phyloP scores from a whole-genome alignment of 2,797 vertebrate genomes.

The Chloroceryle inda region DNA sequence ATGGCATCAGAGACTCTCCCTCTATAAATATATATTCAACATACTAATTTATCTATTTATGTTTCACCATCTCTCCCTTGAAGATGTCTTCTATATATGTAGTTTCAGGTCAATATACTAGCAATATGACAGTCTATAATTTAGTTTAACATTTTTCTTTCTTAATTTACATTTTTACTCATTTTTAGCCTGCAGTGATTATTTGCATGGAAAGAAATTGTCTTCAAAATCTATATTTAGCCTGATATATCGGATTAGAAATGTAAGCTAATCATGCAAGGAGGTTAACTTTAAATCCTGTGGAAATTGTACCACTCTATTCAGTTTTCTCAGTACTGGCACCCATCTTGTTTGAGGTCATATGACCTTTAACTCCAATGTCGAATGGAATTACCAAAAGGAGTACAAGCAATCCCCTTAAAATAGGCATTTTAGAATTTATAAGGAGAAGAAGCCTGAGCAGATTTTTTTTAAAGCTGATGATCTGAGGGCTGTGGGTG shows the following conservation, averaged over 20 bases:
- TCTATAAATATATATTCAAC: constrained; percentile 6
- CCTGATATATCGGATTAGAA: constrained; percentile 67
- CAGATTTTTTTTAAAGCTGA: not conserved
- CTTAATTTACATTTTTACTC: not conserved
- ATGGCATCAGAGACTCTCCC: not conserved
- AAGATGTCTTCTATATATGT: not conserved
- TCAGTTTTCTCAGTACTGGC: constrained; percentile 27
- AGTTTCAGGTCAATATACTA: not conserved
- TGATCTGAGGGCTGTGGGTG: not conserved
- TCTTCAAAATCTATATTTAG: constrained; percentile 68
- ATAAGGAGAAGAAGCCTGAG: not conserved
- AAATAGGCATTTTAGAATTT: not conserved
- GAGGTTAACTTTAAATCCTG: constrained; percentile 68
- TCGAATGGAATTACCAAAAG: not conserved
- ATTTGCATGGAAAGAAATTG: constrained; percentile 46
- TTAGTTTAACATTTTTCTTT: constrained; percentile 7
- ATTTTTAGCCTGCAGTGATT: constrained; percentile 27
- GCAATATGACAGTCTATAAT: not conserved
- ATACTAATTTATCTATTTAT: not conserved
- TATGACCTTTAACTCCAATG: not conserved
- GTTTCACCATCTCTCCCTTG: not conserved
- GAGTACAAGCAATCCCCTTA: not conserved
- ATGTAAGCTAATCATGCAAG: constrained; percentile 67
- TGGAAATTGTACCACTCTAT: constrained; percentile 33
- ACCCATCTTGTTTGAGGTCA: not conserved